A percentile compares a stretch with the other conserved stretches of the same genome.
These are phyloP conservation scores for Pheosia tremula DNA, from an alignment of 2,888 invertebrate genomes.

Conservation along the genomic window DNA sequence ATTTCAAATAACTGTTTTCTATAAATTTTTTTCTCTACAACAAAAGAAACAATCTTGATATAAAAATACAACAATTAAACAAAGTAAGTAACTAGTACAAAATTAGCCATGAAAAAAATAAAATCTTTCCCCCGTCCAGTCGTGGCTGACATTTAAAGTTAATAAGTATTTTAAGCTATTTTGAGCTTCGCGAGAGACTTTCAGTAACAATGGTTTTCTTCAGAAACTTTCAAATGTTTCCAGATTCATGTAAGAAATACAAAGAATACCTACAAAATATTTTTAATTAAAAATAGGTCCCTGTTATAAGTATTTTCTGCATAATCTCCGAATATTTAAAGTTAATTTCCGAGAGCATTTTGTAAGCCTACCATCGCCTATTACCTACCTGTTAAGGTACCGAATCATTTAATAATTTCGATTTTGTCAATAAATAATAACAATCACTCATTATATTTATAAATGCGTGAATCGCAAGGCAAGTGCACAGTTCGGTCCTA, in stretches of 20 bases:
- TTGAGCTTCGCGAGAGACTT: constrained; percentile 38
- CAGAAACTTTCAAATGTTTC: constrained; percentile 66
- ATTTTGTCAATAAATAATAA: too few species aligned
- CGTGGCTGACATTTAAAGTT: not conserved
- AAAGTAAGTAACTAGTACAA: too few species aligned
- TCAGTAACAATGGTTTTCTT: constrained; percentile 62
- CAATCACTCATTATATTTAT: too few species aligned
- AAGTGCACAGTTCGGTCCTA: too few species aligned
- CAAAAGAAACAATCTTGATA: constrained; percentile 21
- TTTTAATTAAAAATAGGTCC: constrained; percentile 26
- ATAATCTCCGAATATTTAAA: constrained; percentile 63
- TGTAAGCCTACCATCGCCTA: constrained; percentile 32
- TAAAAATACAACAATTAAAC: too few species aligned
- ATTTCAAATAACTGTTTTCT: constrained; percentile 1
- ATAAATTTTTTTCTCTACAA: too few species aligned
- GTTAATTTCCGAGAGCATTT: constrained; percentile 43
- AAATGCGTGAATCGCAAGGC: too few species aligned
- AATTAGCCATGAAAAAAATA: not conserved
- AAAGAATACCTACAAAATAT: constrained; percentile 22
- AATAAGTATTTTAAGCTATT: constrained; percentile 6
- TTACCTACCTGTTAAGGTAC: too few species aligned
- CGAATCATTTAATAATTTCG: too few species aligned
- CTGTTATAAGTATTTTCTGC: constrained; percentile 45
- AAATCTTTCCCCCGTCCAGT: not conserved
- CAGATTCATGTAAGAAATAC: constrained; percentile 63